phyloP scores from a whole-genome alignment of 92 coral and sea anemone genomes.

The Palythoa grandiflora region DNA sequence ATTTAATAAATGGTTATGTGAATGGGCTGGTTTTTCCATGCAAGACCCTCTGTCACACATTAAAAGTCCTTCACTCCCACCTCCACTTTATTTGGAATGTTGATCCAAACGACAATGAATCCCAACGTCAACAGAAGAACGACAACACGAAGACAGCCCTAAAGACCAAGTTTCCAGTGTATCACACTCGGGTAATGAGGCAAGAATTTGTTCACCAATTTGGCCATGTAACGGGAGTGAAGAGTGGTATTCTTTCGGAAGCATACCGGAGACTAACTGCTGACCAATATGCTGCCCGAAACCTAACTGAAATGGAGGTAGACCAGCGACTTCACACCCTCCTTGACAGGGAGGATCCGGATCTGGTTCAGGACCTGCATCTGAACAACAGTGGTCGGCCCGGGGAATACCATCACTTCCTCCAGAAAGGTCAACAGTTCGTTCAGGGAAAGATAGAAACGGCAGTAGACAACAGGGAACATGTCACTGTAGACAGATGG shows the following conservation, averaged over 20 bases:
- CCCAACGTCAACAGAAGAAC: slow-evolving; percentile 24
- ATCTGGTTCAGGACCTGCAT: slow-evolving; percentile 46
- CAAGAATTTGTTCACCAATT: slow-evolving; percentile 44
- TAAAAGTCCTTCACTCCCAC: slow-evolving; percentile 31
- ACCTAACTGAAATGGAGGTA: not conserved
- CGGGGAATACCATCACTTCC: slow-evolving; percentile 45
- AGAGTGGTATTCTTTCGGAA: slow-evolving; percentile 56
- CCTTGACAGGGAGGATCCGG: slow-evolving; percentile 35
- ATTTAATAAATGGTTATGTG: too few species aligned
- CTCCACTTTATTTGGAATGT: slow-evolving; percentile 35
- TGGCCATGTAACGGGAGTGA: slow-evolving; percentile 38
- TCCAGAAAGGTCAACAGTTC: slow-evolving; percentile 51
- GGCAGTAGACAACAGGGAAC: slow-evolving; percentile 65
- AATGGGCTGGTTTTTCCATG: slow-evolving; percentile 24
- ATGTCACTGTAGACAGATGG: slow-evolving; percentile 54
- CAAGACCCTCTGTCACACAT: not conserved
- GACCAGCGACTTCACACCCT: slow-evolving; percentile 7
- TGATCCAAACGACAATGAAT: slow-evolving; percentile 18
- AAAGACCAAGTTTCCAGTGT: slow-evolving; percentile 24
- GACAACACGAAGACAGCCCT: slow-evolving; percentile 13
- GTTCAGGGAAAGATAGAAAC: slow-evolving; percentile 55
- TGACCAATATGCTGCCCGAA: slow-evolving; percentile 22
- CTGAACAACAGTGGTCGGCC: slow-evolving; percentile 41
- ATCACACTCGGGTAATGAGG: slow-evolving; percentile 47
- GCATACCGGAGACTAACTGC: slow-evolving; percentile 49